These are phyloP conservation scores for Laticauda laticaudata DNA, from an alignment of 2,113 vertebrate species.

Conservation along the genomic window DNA sequence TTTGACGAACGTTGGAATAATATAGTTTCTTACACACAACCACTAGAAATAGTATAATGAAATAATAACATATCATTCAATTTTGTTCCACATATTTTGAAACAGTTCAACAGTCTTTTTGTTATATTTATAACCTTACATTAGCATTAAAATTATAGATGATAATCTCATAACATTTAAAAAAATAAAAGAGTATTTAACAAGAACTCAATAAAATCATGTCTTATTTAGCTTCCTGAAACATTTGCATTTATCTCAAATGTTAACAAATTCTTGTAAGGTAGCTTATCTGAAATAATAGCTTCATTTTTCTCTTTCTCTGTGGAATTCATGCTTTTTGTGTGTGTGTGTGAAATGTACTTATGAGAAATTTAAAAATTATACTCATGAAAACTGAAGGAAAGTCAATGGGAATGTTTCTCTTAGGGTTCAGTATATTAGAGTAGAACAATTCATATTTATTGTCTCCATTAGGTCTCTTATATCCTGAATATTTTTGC, in stretches of 20 bases:
- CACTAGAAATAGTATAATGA: not conserved
- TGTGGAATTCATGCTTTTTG: conserved; percentile 45
- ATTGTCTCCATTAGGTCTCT: conserved; percentile 46
- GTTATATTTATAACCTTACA: not conserved
- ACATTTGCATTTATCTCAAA: conserved; percentile 43
- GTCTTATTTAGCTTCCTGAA: conserved; percentile 49
- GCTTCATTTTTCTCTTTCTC: conserved; percentile 28
- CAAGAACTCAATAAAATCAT: conserved; percentile 1
- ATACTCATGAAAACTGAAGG: conserved; percentile 39
- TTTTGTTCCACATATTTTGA: not conserved
- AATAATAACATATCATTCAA: not conserved
- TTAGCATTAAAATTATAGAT: not conserved
- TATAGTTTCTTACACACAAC: not conserved
- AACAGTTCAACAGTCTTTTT: not conserved
- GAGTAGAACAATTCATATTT: conserved; percentile 49
- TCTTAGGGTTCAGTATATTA: conserved; percentile 31
- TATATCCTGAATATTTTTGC: not conserved
- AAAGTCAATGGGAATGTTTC: conserved; percentile 58
- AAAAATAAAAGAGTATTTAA: not conserved
- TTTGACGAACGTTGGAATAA: not conserved
- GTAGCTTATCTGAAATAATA: conserved; percentile 51
- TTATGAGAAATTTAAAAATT: conserved; percentile 50
- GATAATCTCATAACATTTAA: not conserved
- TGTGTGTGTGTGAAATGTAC: conserved; percentile 33
- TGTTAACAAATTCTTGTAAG: conserved; percentile 34